Evolutionary conservation across 1,140 invertebrate species (phyloP), one percentile per base, ranked within the genome.

Genomic region (Anagrus nilaparvatae): DNA sequence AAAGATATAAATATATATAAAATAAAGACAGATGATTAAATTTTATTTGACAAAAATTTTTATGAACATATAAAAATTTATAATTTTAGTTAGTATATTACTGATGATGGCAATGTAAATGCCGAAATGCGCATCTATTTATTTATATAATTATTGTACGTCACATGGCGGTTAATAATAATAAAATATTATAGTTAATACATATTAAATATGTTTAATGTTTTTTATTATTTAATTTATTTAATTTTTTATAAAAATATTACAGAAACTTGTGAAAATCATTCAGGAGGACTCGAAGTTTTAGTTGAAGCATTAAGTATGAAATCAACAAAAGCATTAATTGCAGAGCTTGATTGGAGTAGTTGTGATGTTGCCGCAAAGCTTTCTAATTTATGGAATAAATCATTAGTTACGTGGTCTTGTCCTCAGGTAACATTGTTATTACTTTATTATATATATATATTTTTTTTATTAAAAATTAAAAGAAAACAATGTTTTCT

Each of bases 351-450:
- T 14, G 64, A 69, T 46, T 56, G 57, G 20, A 60, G 61, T 35
- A 63, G 61, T 40, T 71, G 69, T 47, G 67, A 71, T 31, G 58
- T 68, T 13, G 61, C 63, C 8, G 59, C 59, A 1, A 60, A 63
- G 46, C 58, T 71, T 34, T 66, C 67, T 18, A 56, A 62, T 44
- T 57, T 69, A 28, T 68, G 69, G 65, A 65, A 64, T 25, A 68
- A 70, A 43, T 62, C 63, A 7, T 52, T 71, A 12, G 49, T 71
- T 40, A 70, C 69, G 13, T 71, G 67, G 69, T 69, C 63, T 28
- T 70, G 67, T 46, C 67, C 66, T 43, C 55, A 67, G 55, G 69
- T 70, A 44, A 63, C n/a, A n/a, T n/a, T n/a, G n/a, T n/a, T n/a
- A n/a, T n/a, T n/a, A n/a, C 50, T 48, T 14, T 16, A 24, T n/a